phyloP scores from a whole-genome alignment of 2,888 invertebrate genomes.

The Boloria euphrosyne region DNA sequence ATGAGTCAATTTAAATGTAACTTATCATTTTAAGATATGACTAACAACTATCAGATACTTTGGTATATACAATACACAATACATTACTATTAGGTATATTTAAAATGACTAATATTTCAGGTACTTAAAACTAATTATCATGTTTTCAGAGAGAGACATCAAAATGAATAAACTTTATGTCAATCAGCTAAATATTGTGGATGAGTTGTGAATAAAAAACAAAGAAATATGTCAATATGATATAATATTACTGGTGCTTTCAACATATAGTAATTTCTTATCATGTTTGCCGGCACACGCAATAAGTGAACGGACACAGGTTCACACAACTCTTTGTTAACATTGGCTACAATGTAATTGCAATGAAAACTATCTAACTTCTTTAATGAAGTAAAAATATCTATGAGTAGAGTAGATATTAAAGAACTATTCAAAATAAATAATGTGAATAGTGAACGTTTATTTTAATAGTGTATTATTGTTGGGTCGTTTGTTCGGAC shows the following conservation, averaged over 20 bases:
- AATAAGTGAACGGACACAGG: slow-evolving; percentile 16
- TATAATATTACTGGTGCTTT: slow-evolving; percentile 20
- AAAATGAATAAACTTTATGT: no score
- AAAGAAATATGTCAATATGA: slow-evolving; percentile 15
- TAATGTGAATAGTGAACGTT: slow-evolving; percentile 24
- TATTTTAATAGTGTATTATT: slow-evolving; percentile 48
- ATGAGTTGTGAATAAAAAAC: slow-evolving; percentile 26
- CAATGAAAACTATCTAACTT: slow-evolving; percentile 13
- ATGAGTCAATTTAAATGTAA: slow-evolving; percentile 56
- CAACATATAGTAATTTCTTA: slow-evolving; percentile 24
- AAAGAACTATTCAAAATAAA: slow-evolving; percentile 2
- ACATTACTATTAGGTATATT: neutral
- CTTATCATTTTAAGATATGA: slow-evolving; percentile 42
- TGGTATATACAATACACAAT: no score
- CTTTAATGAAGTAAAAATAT: neutral
- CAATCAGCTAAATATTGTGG: neutral
- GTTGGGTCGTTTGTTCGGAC: slow-evolving; percentile 57
- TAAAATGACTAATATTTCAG: no score
- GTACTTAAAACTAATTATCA: no score
- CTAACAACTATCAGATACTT: slow-evolving; percentile 22
- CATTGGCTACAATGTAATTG: slow-evolving; percentile 3
- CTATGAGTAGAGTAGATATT: neutral
- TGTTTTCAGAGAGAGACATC: no score
- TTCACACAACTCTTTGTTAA: slow-evolving; percentile 25
- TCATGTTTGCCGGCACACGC: slow-evolving; percentile 18